These are phyloP conservation scores for Chrysina gloriosa DNA, from an alignment of 2,888 invertebrate genomes.

Conservation along the genomic window DNA sequence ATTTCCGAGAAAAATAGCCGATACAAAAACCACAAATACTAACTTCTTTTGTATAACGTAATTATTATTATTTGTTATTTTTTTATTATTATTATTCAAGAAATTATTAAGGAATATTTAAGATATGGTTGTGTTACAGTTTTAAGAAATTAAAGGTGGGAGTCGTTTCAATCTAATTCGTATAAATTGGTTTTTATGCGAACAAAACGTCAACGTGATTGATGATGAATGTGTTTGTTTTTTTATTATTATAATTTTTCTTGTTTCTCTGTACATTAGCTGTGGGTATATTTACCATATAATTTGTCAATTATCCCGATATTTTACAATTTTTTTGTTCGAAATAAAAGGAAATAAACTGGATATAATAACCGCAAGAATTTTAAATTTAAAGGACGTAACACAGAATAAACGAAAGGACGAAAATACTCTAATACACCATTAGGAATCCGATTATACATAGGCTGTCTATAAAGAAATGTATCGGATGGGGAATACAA, in stretches of 20 bases:
- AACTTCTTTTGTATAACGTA: slow-evolving; percentile 28
- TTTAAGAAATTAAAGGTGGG: slow-evolving; percentile 41
- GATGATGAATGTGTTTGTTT: slow-evolving; percentile 33
- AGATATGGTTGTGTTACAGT: slow-evolving; percentile 46
- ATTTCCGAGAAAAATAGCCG: slow-evolving; percentile 23
- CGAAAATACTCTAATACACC: too few relatives aligned
- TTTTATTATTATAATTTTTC: slow-evolving; percentile 12
- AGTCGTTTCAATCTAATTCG: slow-evolving; percentile 25
- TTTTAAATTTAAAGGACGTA: slow-evolving; percentile 28
- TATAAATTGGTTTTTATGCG: slow-evolving; percentile 28
- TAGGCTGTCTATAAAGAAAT: too few relatives aligned
- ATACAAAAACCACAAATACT: slow-evolving; percentile 16
- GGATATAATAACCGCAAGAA: slow-evolving; percentile 24
- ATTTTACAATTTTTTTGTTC: slow-evolving; percentile 17
- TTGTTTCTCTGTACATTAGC: slow-evolving; percentile 28
- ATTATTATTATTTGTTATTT: slow-evolving; percentile 38
- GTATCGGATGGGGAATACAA: too few relatives aligned
- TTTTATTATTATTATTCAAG: slow-evolving; percentile 39
- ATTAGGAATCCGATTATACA: too few relatives aligned
- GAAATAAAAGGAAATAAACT: slow-evolving; percentile 21
- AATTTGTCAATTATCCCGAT: slow-evolving; percentile 19
- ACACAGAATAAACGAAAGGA: slow-evolving; percentile 14
- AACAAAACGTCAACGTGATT: slow-evolving; percentile 14
- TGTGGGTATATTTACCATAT: slow-evolving; percentile 27
- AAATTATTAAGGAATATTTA: slow-evolving; percentile 44